These are phyloP conservation scores for Masticophis lateralis DNA, from an alignment of 2,797 vertebrate genomes.

Conservation along the genomic window DNA sequence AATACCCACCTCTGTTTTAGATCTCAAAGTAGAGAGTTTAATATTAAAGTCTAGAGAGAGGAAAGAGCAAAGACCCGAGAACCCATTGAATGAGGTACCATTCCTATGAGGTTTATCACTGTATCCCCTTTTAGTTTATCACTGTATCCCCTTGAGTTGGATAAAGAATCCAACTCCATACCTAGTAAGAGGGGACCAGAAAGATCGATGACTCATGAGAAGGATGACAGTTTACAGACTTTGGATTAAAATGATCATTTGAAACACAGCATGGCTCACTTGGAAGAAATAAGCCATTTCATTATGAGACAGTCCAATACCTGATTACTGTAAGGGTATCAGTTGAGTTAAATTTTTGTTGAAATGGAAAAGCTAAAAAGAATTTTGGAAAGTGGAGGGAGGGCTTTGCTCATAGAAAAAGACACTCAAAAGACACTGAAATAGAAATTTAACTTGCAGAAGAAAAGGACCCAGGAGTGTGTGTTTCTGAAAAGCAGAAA, in stretches of 20 bases:
- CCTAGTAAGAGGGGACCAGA: not conserved
- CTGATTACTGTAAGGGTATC: not conserved
- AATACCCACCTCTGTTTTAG: not conserved
- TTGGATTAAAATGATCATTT: not conserved
- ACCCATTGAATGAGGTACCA: not conserved
- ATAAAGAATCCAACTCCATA: not conserved
- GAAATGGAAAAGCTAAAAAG: not conserved
- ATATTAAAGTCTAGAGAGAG: not conserved
- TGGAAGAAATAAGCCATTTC: not conserved
- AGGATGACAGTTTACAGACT: not conserved
- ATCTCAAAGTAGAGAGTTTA: not conserved
- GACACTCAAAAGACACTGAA: not conserved
- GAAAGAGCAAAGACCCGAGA: not conserved
- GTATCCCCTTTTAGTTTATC: not conserved
- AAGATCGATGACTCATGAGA: not conserved
- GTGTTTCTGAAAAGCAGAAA: not conserved
- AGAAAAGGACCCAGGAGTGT: not conserved
- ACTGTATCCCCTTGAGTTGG: not conserved
- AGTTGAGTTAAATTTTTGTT: not conserved
- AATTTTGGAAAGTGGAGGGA: not conserved
- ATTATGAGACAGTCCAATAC: not conserved
- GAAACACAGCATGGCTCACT: not conserved
- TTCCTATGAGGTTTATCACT: not conserved
- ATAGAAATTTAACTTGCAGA: not conserved
- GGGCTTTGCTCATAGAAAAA: not conserved